Base-by-base conservation (phyloP, 1,140 invertebrate species). In the Macrocentrus cingulum region DNA sequence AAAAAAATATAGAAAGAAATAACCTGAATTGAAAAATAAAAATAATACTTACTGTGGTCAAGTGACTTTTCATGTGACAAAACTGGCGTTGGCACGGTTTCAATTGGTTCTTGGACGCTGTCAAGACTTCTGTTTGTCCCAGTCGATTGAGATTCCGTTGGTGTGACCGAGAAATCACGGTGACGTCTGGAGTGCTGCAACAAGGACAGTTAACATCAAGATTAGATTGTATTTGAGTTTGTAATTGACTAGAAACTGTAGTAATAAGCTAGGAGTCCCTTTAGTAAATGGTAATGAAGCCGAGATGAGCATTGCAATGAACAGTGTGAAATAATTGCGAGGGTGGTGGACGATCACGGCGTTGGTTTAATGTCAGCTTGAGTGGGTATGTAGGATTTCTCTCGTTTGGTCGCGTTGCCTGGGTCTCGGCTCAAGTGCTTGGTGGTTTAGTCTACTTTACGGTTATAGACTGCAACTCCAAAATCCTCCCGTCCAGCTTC, bases 161-260 rank as follows among this genome's bases (percentile, higher is more conserved):
- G 8, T 25, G 49, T 53, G 8, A 48, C 46, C 20, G 66, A 60
- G 16, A 65, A 72, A 61, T 69, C 67, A 29, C 62, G 70, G 62
- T 70, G 64, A 19, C 59, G 64, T 59, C 67, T 66, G 2, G 68
- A 67, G 54, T 69, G 70, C 70, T 72, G 66, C 51, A 70, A 70
- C 23, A 56, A 39, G 15, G 13, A 39, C 13, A 39, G 9, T 4
- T 5, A 39, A 39, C 13, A n/a, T 39, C 36, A 39, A n/a, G 36
- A n/a, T 34, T 34, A 34, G 29, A 6, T 7, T 34, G 6, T 7
- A 34, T 34, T 6, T 6, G 11, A 34, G 11, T 34, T 34, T 6
- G 29, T 6, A 39, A 18, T 2, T 19, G 16, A 34, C n/a, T 36
- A 50, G 11, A n/a, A n/a, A n/a, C n/a, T n/a, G 9, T 18, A 34